Base-by-base conservation (phyloP, 2,797 vertebrate species). In the Echeneis naucrates region DNA sequence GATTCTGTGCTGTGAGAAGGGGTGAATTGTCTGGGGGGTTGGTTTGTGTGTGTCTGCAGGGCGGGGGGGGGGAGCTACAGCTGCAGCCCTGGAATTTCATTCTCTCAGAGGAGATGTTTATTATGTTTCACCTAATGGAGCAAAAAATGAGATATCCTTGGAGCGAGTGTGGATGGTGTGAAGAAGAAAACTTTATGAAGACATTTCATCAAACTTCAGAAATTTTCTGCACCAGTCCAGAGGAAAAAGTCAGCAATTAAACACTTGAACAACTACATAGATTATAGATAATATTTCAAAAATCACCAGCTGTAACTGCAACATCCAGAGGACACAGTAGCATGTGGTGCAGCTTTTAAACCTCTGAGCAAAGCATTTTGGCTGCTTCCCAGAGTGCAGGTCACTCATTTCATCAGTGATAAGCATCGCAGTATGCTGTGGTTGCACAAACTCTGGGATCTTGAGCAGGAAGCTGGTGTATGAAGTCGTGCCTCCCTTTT, bases 61-160 rank as follows among this genome's bases (percentile, higher is more conserved):
- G 40, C 8, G 40, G 16, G 1, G 40, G 64, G 58, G 58, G 16
- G 47, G 57, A 72, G 85, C 85, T 85, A 69, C 92, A 94, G 91
- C 88, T 93, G 91, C 88, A 81, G 53, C 14, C 12, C 68, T 77
- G 89, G 91, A 93, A 92, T 91, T 83, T 87, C 59, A 63, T 71
- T 76, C 82, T 88, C 87, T 82, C 71, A 35, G 27, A 74, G 68
- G 82, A 82, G 82, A 70, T 70, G 75, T 90, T 91, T 86, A 71
- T 88, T 80, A 75, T 37, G 32, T 79, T 75, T 89, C 71, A 79
- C 65, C 74, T 65, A 80, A 12, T 70, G 61, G 64, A 72, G 66
- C 57, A 45, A 75, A 72, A 68, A 75, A 64, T 11, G 4, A 68
- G 33, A 75, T 70, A 51, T 79, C n/a, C 54, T 52, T 33, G 33